Percentiles rank a stretch among this genome's conserved stretches.
These are phyloP conservation scores for Ctenoplectra terminalis DNA, from an alignment of 1,140 invertebrate species.

Conservation along the genomic window DNA sequence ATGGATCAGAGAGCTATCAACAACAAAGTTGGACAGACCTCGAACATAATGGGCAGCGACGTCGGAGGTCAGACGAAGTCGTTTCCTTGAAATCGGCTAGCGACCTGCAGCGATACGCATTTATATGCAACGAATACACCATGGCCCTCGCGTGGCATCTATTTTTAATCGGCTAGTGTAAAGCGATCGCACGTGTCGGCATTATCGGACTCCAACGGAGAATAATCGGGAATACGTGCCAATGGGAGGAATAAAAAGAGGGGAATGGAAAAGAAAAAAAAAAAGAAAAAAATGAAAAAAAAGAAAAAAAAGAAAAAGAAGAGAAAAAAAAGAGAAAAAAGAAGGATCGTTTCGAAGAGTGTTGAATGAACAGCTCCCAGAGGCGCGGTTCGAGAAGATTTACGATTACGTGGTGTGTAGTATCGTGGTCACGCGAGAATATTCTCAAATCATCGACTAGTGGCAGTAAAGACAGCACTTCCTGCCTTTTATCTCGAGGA, in stretches of 20 bases:
- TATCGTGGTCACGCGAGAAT: conserved; percentile 9
- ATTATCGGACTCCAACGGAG: conserved; percentile 16
- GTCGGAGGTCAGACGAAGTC: conserved; percentile 64
- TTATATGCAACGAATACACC: conserved; percentile 69
- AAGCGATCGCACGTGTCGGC: conserved; percentile 46
- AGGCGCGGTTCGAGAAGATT: not conserved
- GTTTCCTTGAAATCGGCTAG: conserved; percentile 73
- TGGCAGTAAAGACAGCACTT: no score
- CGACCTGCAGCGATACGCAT: conserved; percentile 66
- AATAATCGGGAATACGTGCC: conserved; percentile 1
- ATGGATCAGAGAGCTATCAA: conserved; percentile 6
- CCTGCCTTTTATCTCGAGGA: not conserved
- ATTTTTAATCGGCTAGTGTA: conserved; percentile 59
- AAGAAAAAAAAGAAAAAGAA: not conserved
- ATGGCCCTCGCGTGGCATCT: conserved; percentile 52
- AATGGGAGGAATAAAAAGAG: no score
- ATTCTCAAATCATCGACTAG: conserved; percentile 11
- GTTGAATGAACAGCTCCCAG: no score
- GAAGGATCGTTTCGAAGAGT: no score
- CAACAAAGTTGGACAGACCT: conserved; percentile 55
- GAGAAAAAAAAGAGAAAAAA: no score
- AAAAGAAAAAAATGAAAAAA: not conserved
- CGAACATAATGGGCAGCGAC: conserved; percentile 62
- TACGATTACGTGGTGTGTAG: not conserved
- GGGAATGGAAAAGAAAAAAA: not conserved